Percentiles rank a stretch among this genome's conserved stretches.
Conservation (phyloP, 1,140 invertebrate genomes). For the Kradibia gibbosae region DNA sequence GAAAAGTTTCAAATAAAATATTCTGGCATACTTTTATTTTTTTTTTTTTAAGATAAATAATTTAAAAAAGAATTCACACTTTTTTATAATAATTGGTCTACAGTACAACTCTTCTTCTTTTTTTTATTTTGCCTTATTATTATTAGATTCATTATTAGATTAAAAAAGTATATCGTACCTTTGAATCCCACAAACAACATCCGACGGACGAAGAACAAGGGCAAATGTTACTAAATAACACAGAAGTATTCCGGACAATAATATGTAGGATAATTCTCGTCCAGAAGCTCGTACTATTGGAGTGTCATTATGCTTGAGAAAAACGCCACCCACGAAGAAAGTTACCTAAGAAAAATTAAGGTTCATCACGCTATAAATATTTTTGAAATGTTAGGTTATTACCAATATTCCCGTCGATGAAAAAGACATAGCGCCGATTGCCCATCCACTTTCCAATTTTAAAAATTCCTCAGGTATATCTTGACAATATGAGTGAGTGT, state of each 20-base stretch:
- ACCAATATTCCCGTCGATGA: slow-evolving; percentile 85
- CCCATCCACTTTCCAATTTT: slow-evolving; percentile 85
- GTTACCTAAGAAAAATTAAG: slow-evolving; percentile 64
- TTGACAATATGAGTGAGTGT: slow-evolving; percentile 81
- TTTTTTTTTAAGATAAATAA: too few species aligned
- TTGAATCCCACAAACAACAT: slow-evolving; percentile 84
- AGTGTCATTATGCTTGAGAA: slow-evolving; percentile 85
- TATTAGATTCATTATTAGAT: too few species aligned
- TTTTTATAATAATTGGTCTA: neutral
- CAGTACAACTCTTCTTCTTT: too few species aligned
- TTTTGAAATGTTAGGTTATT: slow-evolving; percentile 65
- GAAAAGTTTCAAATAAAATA: neutral
- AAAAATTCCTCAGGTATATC: slow-evolving; percentile 90
- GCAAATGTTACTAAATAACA: slow-evolving; percentile 92
- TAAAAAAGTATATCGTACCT: slow-evolving; percentile 73
- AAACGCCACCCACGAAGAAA: slow-evolving; percentile 78
- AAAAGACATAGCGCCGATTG: slow-evolving; percentile 90
- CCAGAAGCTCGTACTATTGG: slow-evolving; percentile 93
- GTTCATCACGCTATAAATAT: too few species aligned
- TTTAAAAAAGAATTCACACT: neutral
- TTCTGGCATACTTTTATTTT: neutral
- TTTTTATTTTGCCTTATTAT: neutral
- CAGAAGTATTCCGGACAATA: slow-evolving; percentile 89
- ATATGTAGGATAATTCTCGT: slow-evolving; percentile 89
- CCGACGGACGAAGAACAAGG: slow-evolving; percentile 83